Percentiles rank a stretch among this genome's conserved stretches.
Evolutionary conservation across 2,797 vertebrate species (phyloP).

Genomic region (Microctenopoma lineatum): DNA sequence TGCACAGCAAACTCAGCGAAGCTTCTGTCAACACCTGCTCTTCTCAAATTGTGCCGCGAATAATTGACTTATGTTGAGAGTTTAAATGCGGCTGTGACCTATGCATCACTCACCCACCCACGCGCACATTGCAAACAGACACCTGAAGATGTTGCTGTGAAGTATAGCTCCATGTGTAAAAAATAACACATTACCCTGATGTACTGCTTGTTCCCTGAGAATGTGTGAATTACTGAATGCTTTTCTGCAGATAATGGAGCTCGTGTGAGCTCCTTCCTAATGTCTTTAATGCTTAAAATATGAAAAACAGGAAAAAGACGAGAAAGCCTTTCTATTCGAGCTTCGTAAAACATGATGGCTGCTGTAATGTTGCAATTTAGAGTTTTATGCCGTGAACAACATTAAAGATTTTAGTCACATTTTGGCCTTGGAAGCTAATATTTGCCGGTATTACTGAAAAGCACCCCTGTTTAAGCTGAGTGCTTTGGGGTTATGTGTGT

Average conservation of each 20-base stretch:
- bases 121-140: conserved; percentile 10
- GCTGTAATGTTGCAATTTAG: conserved; percentile 10
- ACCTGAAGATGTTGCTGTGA: conserved; percentile 32
- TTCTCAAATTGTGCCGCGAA: conserved; percentile 48
- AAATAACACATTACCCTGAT: conserved; percentile 13
- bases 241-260: conserved; percentile 5
- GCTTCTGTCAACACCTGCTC: conserved; percentile 50
- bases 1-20: conserved; percentile 13
- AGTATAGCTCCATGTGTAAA: conserved; percentile 18
- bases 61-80: conserved; percentile 59
- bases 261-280: neutral
- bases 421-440: conserved; percentile 19
- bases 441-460: conserved; percentile 11
- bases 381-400: conserved; percentile 4
- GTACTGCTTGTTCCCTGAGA: conserved; percentile 15
- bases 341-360: neutral
- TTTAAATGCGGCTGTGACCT: conserved; percentile 56
- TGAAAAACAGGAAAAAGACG: neutral
- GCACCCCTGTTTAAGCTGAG: conserved; percentile 28
- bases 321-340: neutral
- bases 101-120: conserved; percentile 40
- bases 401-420: conserved; percentile 1
- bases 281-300: conserved; percentile 3
- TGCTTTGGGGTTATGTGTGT: conserved; percentile 21
- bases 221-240: conserved; percentile 4